These are phyloP conservation scores for Brachyistius frenatus DNA, from an alignment of 2,113 vertebrate genomes.

Conservation along the genomic window DNA sequence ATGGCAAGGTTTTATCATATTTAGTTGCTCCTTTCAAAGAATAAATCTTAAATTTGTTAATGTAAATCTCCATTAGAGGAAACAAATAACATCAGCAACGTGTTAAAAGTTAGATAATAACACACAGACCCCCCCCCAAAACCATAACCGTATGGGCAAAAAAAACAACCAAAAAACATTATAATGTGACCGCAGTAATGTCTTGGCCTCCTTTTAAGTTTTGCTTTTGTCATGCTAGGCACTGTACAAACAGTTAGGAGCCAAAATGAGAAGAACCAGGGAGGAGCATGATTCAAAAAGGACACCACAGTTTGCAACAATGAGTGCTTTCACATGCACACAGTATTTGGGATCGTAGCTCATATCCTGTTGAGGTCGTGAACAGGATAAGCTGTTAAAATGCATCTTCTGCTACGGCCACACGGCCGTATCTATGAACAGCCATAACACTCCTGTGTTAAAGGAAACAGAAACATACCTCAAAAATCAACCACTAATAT, in stretches of 20 bases:
- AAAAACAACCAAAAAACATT: conserved; percentile 26
- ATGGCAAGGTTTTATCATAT: conserved; percentile 2
- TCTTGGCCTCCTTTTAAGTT: conserved; percentile 59
- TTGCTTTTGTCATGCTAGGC: conserved; percentile 77
- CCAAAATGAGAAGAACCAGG: conserved; percentile 50
- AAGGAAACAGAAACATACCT: conserved; percentile 28
- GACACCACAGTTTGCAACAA: conserved; percentile 44
- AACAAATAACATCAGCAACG: conserved; percentile 28
- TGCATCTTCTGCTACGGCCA: conserved; percentile 21
- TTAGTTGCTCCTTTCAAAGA: conserved; percentile 55
- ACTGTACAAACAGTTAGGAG: conserved; percentile 68
- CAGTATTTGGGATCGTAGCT: conserved; percentile 38
- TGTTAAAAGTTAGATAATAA: conserved; percentile 58
- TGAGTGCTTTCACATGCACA: conserved; percentile 48
- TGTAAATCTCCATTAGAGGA: conserved; percentile 36
- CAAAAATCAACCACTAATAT: conserved; percentile 34
- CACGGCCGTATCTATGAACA: neutral
- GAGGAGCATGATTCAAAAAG: conserved; percentile 29
- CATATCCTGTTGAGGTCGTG: conserved; percentile 31
- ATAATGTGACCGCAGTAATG: conserved; percentile 27
- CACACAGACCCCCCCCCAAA: neutral
- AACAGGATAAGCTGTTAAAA: conserved; percentile 35
- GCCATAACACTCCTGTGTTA: conserved; percentile 18
- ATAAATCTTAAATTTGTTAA: conserved; percentile 52
- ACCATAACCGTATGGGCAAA: neutral